A percentile compares a stretch with the other conserved stretches of the same genome.
Evolutionary conservation across 2,888 invertebrate species (phyloP).

Genomic region (Hermaeophaga mercurialis): DNA sequence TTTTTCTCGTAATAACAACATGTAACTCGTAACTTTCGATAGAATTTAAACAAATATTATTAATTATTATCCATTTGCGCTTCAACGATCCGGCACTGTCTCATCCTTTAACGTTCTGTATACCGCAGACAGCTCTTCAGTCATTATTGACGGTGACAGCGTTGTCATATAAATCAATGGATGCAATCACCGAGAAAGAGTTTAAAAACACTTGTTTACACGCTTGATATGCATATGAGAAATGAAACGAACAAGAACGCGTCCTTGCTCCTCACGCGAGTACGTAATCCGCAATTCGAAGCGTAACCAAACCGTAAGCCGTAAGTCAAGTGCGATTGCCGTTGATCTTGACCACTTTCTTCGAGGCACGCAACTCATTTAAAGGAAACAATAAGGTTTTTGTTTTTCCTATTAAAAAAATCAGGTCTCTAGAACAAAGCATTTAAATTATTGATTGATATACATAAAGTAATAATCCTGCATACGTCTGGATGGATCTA

Average conservation of each 20-base stretch:
- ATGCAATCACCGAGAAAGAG: slow-evolving; percentile 3
- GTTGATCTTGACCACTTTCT: slow-evolving; percentile 20
- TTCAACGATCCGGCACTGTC: no score
- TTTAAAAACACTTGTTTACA: not conserved
- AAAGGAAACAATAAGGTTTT: not conserved
- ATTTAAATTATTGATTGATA: no score
- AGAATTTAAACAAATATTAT: no score
- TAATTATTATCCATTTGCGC: no score
- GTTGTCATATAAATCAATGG: slow-evolving; percentile 7
- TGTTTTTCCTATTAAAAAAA: no score
- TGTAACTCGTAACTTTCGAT: no score
- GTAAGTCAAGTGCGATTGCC: slow-evolving; percentile 17
- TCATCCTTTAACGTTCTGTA: no score
- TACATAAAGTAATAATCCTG: no score
- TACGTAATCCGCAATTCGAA: slow-evolving; percentile 5
- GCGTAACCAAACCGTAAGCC: not conserved
- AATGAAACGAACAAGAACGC: slow-evolving; percentile 1
- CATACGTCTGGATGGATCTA: no score
- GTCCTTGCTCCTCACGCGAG: slow-evolving; percentile 5
- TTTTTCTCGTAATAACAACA: no score
- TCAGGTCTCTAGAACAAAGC: no score
- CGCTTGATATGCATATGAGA: not conserved
- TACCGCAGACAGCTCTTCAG: no score
- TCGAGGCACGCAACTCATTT: slow-evolving; percentile 6
- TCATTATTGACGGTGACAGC: not conserved